phyloP scores from a whole-genome alignment of 2,113 vertebrate species.

The Cavia aperea region DNA sequence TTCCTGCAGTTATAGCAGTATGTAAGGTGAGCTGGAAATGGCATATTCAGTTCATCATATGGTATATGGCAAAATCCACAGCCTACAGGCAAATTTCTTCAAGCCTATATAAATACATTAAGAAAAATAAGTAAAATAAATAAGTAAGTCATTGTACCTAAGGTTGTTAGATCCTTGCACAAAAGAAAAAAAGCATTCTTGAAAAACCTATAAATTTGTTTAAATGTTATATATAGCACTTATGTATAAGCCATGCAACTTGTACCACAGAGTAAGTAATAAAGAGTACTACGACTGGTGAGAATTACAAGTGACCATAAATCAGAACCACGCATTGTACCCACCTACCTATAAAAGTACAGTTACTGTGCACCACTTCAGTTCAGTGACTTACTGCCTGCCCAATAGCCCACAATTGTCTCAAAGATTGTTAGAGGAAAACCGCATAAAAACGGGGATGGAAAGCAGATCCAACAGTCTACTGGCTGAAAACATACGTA shows the following conservation, averaged over 20 bases:
- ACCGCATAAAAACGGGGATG: not conserved
- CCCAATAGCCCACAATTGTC: not conserved
- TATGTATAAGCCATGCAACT: not conserved
- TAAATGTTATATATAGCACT: not conserved
- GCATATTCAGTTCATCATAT: slow-evolving; percentile 97
- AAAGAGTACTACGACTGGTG: not conserved
- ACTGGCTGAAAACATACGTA: not conserved
- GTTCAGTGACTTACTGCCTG: not conserved
- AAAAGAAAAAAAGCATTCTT: slow-evolving; percentile 26
- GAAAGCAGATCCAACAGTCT: not conserved
- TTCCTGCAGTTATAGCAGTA: slow-evolving; percentile 91
- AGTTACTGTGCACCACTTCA: not conserved
- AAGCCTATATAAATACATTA: slow-evolving; percentile 80
- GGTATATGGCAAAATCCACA: slow-evolving; percentile 98
- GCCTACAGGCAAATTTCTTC: slow-evolving; percentile 86
- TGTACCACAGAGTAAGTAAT: not conserved
- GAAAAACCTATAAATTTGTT: slow-evolving; percentile 40
- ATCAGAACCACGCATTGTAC: not conserved
- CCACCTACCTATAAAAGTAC: not conserved
- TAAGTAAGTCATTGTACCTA: not conserved
- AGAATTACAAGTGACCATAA: not conserved
- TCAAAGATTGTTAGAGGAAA: not conserved
- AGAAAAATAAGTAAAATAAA: slow-evolving; percentile 19
- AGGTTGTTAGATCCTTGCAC: too few relatives aligned
- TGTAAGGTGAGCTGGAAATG: slow-evolving; percentile 95